Percentiles rank a stretch among this genome's conserved stretches.
Conservation (phyloP, 2,888 invertebrate species). For the Himalopsyche japonica region DNA sequence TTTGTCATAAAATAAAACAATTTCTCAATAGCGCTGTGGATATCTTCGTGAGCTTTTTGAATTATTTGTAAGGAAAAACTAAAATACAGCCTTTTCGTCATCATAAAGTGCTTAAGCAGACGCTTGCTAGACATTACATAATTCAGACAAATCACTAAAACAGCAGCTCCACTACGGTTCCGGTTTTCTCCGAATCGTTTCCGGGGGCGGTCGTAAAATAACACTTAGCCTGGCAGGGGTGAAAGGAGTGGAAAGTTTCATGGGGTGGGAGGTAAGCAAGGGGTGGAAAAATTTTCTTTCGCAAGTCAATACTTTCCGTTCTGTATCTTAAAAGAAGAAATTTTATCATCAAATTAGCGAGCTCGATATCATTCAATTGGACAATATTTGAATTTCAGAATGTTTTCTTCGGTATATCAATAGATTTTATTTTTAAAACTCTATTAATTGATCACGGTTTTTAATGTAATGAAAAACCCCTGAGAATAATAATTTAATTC, state of each 20-base stretch:
- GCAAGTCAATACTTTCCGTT: background rate
- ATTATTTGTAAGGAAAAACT: background rate
- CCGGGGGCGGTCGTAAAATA: background rate
- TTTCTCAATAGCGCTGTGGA: background rate
- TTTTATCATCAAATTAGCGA: too few species aligned
- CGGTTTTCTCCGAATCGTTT: background rate
- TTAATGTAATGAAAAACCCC: too few species aligned
- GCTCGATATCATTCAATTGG: too few species aligned
- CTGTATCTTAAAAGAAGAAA: background rate
- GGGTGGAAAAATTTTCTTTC: background rate
- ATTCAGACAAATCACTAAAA: background rate
- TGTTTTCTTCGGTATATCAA: too few species aligned
- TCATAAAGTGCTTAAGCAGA: background rate
- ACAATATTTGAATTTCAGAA: too few species aligned
- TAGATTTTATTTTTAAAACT: too few species aligned
- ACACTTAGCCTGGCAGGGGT: background rate
- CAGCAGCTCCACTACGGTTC: background rate
- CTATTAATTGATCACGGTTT: too few species aligned
- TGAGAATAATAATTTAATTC: too few species aligned
- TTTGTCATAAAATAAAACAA: background rate
- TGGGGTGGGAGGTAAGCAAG: background rate
- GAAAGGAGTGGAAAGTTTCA: background rate
- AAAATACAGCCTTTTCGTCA: background rate
- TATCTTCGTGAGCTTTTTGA: background rate
- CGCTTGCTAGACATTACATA: background rate